Evolutionary conservation across 2,888 invertebrate species (phyloP).

Genomic region (Tinea pellionella): DNA sequence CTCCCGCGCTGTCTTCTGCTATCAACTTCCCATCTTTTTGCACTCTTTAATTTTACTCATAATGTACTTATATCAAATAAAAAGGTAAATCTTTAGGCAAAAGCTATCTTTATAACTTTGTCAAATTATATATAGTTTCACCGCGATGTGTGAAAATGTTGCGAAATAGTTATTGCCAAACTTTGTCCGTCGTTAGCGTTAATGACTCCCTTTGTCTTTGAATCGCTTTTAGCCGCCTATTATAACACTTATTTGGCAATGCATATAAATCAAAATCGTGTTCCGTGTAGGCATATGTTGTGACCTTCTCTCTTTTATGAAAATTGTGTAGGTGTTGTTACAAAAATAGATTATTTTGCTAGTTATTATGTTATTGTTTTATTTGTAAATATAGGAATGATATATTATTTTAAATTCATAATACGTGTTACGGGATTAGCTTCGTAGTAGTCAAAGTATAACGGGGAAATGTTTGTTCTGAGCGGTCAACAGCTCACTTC

Average conservation of each 20-base stretch:
- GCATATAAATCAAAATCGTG: conserved; percentile 4
- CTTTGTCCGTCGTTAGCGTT: not conserved
- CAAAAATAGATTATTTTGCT: not conserved
- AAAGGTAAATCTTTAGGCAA: too few species aligned
- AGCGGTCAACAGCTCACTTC: too few species aligned
- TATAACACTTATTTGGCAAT: conserved; percentile 10
- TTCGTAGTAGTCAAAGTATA: too few species aligned
- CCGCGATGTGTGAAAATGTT: not conserved
- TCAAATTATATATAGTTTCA: not conserved
- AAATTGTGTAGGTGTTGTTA: not conserved
- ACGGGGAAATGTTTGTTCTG: too few species aligned
- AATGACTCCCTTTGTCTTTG: conserved; percentile 10
- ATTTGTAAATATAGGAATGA: too few species aligned
- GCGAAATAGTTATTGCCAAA: not conserved
- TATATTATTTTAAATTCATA: too few species aligned
- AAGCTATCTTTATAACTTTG: not conserved
- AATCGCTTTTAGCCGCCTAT: conserved; percentile 5
- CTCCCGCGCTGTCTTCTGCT: too few species aligned
- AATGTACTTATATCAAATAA: too few species aligned
- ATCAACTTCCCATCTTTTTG: too few species aligned
- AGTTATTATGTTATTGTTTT: not conserved
- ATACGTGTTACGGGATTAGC: too few species aligned
- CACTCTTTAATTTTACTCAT: too few species aligned
- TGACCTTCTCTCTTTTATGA: not conserved
- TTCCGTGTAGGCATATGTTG: not conserved